Evolutionary conservation across 2,113 vertebrate genomes (phyloP).

Genomic region (Potamarius usumacintae): DNA sequence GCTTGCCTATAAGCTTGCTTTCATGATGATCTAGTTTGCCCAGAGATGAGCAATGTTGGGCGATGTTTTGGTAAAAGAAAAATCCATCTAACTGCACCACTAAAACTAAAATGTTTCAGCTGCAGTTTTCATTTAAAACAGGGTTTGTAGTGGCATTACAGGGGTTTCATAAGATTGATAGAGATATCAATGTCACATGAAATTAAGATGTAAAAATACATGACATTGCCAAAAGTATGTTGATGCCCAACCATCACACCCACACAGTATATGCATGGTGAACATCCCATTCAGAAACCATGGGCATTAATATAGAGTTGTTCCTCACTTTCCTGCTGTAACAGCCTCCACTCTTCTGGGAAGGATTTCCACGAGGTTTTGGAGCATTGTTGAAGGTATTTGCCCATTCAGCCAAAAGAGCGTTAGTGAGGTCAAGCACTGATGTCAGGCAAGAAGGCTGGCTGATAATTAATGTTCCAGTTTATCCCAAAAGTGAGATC

Average conservation of each 20-base stretch:
- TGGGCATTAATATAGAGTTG: background rate
- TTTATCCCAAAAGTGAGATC: background rate
- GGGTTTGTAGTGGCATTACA: background rate
- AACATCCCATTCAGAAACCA: background rate
- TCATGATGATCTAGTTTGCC: background rate
- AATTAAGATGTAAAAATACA: background rate
- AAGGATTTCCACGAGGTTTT: background rate
- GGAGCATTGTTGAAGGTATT: background rate
- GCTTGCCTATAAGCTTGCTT: background rate
- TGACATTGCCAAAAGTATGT: background rate
- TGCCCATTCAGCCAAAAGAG: constrained; percentile 5
- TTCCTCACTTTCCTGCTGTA: background rate
- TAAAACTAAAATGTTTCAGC: background rate
- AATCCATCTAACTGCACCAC: background rate
- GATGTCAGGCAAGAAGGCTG: background rate
- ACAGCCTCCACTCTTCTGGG: background rate
- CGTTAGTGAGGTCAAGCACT: background rate
- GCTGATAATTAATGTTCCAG: background rate
- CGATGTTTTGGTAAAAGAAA: background rate
- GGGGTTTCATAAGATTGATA: background rate
- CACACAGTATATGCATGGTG: background rate
- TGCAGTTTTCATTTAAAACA: background rate
- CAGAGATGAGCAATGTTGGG: background rate
- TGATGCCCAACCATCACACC: background rate
- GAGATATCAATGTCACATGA: background rate